A percentile compares a stretch with the other conserved stretches of the same genome.
Conservation (phyloP, 2,888 invertebrate genomes). For the Neoscelio sp. region DNA sequence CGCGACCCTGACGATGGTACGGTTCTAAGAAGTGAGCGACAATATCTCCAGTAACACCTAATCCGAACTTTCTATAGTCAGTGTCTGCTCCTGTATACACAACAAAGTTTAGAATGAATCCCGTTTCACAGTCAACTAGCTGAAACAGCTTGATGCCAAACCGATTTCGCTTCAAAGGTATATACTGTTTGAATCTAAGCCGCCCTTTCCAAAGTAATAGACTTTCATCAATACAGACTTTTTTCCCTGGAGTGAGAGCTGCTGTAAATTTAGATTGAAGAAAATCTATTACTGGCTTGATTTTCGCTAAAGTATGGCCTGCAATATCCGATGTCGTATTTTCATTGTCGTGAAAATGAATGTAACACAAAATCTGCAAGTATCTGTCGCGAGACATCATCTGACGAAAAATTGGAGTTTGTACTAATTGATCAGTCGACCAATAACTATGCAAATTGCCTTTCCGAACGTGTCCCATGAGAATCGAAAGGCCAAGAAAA, state of each 20-base stretch:
- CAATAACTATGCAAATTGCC: slow-evolving; percentile 33
- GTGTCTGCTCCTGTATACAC: slow-evolving; percentile 45
- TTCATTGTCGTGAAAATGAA: slow-evolving; percentile 55
- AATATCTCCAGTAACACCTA: slow-evolving; percentile 57
- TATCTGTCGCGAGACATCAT: slow-evolving; percentile 49
- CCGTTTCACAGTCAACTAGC: slow-evolving; percentile 54
- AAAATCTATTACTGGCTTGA: slow-evolving; percentile 41
- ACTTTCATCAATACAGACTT: slow-evolving; percentile 47
- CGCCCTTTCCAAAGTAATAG: slow-evolving; percentile 40
- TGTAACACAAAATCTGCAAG: slow-evolving; percentile 37
- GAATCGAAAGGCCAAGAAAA: slow-evolving; percentile 36
- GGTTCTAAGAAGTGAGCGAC: slow-evolving; percentile 57
- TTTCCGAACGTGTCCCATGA: slow-evolving; percentile 34
- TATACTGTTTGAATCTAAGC: slow-evolving; percentile 41
- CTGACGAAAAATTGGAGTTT: slow-evolving; percentile 41
- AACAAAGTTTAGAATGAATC: slow-evolving; percentile 50
- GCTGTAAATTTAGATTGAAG: slow-evolving; percentile 34
- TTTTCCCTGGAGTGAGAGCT: slow-evolving; percentile 44
- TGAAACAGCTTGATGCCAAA: slow-evolving; percentile 47
- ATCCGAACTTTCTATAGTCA: slow-evolving; percentile 51
- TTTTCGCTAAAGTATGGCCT: slow-evolving; percentile 37
- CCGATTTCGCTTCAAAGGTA: slow-evolving; percentile 44
- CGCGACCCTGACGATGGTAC: slow-evolving; percentile 40
- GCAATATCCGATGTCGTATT: slow-evolving; percentile 20
- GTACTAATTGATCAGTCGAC: slow-evolving; percentile 23